Percentiles rank a stretch among this genome's conserved stretches.
Conservation (phyloP, 2,113 vertebrate genomes). For the Halcyon malimbica region DNA sequence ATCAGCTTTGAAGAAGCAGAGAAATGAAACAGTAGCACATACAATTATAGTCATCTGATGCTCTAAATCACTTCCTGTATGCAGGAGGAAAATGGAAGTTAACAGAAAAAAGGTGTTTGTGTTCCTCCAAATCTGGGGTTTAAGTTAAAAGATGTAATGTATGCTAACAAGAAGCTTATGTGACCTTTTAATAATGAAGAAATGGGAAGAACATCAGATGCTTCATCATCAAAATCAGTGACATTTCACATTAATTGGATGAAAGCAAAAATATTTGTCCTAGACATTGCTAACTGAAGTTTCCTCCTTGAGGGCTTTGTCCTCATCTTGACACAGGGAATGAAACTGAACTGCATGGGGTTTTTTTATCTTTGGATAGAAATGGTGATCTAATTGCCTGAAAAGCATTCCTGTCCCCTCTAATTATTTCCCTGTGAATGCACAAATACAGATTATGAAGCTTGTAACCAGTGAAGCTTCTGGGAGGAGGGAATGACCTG, state of each 20-base stretch:
- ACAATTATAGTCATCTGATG: conserved; percentile 29
- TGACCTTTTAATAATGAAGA: neutral
- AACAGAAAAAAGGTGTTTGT: neutral
- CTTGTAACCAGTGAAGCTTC: neutral
- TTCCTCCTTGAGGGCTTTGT: neutral
- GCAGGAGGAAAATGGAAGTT: conserved; percentile 9
- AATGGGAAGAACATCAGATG: neutral
- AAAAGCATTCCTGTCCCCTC: neutral
- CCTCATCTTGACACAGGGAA: neutral
- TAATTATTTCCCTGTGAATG: neutral
- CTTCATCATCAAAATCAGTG: neutral
- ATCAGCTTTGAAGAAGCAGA: conserved; percentile 34
- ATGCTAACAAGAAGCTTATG: neutral
- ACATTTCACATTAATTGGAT: neutral
- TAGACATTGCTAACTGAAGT: neutral
- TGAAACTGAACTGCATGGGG: neutral
- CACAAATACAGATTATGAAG: neutral
- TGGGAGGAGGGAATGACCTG: neutral
- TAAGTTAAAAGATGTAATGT: neutral
- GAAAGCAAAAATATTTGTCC: neutral
- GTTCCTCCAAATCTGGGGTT: neutral
- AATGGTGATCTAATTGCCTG: neutral
- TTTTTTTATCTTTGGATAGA: neutral
- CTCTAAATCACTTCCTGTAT: neutral
- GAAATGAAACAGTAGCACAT: conserved; percentile 1